Percentiles rank a stretch among this genome's conserved stretches.
Conservation (phyloP, 2,113 vertebrate species). For the Grammomys surdaster region DNA sequence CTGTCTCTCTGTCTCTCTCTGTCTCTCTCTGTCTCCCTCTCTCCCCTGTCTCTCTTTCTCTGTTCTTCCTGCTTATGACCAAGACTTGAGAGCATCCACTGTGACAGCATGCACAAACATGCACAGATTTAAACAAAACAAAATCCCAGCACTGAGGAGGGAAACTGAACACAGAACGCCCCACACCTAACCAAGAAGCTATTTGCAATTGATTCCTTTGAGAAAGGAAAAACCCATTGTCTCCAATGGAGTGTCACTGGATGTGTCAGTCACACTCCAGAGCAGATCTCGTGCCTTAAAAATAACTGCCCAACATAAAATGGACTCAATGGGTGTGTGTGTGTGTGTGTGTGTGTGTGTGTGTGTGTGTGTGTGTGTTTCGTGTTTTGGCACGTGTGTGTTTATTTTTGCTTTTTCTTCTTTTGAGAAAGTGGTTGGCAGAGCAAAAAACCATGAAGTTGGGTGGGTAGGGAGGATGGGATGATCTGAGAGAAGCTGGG, state of each 20-base stretch:
- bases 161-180: not conserved
- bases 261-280: not conserved
- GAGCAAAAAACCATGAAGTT: not conserved
- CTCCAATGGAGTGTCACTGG: not conserved
- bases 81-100: not conserved
- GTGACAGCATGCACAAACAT: not conserved
- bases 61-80: not conserved
- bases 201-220: not conserved
- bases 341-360: not conserved
- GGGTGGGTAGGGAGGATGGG: not conserved
- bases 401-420: not conserved
- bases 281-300: not conserved
- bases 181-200: not conserved
- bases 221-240: not conserved
- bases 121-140: not conserved
- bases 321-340: not conserved
- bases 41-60: not conserved
- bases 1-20: not conserved
- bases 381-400: not conserved
- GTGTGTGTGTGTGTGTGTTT: not conserved
- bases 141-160: not conserved
- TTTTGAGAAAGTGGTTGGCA: not conserved
- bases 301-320: not conserved
- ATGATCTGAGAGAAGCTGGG: not conserved
- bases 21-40: too few species aligned